These are phyloP conservation scores for honey bee (Apis mellifera) DNA, from an alignment of 1,140 invertebrate genomes.

Conservation along the genomic window DNA sequence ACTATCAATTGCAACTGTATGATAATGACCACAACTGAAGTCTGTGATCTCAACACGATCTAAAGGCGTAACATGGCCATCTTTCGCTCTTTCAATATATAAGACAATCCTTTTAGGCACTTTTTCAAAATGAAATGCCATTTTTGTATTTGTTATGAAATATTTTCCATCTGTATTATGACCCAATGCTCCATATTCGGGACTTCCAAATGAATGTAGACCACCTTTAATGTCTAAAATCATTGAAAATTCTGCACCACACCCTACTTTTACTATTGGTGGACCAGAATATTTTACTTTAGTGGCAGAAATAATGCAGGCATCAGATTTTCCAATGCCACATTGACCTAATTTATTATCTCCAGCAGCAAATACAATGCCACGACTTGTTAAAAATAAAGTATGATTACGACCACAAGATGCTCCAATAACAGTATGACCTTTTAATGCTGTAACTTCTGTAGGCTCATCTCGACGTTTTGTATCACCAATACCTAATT, in stretches of 20 bases:
- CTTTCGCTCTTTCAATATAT: conserved; percentile 94
- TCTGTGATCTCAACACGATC: conserved; percentile 94
- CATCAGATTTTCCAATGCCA: conserved; percentile 89
- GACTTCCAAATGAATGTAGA: conserved; percentile 94
- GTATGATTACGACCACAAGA: conserved; percentile 94
- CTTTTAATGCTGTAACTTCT: conserved; percentile 87
- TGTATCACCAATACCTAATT: conserved; percentile 92
- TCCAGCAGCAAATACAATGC: conserved; percentile 92
- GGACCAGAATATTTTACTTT: conserved; percentile 88
- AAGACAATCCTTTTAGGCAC: conserved; percentile 91
- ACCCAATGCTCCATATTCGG: conserved; percentile 95
- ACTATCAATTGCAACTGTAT: conserved; percentile 94
- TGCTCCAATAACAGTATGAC: conserved; percentile 91
- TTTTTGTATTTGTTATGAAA: conserved; percentile 93
- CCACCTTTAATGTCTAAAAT: conserved; percentile 94
- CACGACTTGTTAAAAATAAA: conserved; percentile 92
- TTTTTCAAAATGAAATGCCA: conserved; percentile 92
- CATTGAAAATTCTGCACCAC: conserved; percentile 95
- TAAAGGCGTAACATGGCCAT: conserved; percentile 91
- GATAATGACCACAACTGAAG: conserved; percentile 94
- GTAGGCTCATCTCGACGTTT: conserved; percentile 89
- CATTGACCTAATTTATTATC: conserved; percentile 96
- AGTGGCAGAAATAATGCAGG: conserved; percentile 86
- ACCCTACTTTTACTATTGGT: conserved; percentile 92
- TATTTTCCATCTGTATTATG: conserved; percentile 97